Evolutionary conservation across 2,888 invertebrate genomes (phyloP).

Genomic region (Drosophila rubida): DNA sequence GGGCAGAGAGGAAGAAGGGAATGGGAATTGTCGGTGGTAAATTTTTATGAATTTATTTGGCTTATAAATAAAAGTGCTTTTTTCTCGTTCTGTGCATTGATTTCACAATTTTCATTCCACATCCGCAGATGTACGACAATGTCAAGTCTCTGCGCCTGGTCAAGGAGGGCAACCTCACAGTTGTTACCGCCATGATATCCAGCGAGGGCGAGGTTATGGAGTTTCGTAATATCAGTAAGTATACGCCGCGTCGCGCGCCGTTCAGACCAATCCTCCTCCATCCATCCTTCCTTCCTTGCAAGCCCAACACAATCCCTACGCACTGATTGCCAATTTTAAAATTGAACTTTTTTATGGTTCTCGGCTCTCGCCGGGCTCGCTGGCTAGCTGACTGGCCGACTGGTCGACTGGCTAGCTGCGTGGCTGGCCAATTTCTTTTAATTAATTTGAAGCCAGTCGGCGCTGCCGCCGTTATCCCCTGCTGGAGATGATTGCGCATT

Average conservation of each 20-base stretch:
- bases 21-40: constrained; percentile 47
- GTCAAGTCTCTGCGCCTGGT: constrained; percentile 90
- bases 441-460: constrained; percentile 75
- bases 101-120: constrained; percentile 71
- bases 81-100: constrained; percentile 53
- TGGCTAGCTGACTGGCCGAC: constrained; percentile 9
- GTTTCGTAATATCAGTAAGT: constrained; percentile 87
- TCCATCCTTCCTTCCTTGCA: not conserved
- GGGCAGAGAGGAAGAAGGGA: not conserved
- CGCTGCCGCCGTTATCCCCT: constrained; percentile 57
- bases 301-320: constrained; percentile 45
- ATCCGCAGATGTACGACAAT: constrained; percentile 94
- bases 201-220: constrained; percentile 95
- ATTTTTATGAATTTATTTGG: constrained; percentile 81
- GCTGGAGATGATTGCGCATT: constrained; percentile 72
- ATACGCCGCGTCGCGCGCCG: constrained; percentile 15
- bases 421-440: constrained; percentile 75
- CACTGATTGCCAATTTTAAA: constrained; percentile 80
- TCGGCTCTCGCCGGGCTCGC: constrained; percentile 33
- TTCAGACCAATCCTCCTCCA: constrained; percentile 5
- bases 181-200: constrained; percentile 94
- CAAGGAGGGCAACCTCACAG: constrained; percentile 88
- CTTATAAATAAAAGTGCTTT: constrained; percentile 73
- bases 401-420: constrained; percentile 15
- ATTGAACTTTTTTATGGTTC: constrained; percentile 78